These are phyloP conservation scores for Leptopilina myrica DNA, from an alignment of 2,888 invertebrate species.

Conservation along the genomic window DNA sequence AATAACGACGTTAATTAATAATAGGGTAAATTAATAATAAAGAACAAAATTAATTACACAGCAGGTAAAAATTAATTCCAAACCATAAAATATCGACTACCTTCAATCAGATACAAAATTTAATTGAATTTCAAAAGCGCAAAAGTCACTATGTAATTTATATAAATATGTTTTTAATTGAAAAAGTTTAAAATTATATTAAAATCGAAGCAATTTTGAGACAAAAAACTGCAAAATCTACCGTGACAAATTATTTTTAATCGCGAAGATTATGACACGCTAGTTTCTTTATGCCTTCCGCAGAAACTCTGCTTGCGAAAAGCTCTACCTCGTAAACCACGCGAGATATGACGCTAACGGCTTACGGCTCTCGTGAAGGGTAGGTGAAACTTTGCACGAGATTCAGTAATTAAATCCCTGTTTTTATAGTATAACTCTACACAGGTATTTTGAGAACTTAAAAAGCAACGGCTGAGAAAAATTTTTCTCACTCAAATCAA, in stretches of 20 bases:
- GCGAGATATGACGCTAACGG: slow-evolving; percentile 37
- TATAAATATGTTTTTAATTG: neutral
- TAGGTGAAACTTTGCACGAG: slow-evolving; percentile 34
- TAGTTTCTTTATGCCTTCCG: slow-evolving; percentile 35
- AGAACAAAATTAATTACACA: no score
- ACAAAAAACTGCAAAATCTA: slow-evolving; percentile 5
- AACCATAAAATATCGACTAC: no score
- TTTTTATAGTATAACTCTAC: slow-evolving; percentile 5
- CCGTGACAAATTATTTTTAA: slow-evolving; percentile 37
- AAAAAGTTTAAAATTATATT: neutral
- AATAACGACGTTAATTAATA: no score
- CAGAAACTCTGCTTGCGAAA: slow-evolving; percentile 32
- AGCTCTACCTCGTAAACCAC: slow-evolving; percentile 29
- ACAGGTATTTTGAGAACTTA: neutral
- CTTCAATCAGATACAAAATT: no score
- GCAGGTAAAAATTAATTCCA: no score
- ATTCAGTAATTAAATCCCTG: slow-evolving; percentile 34
- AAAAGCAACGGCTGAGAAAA: slow-evolving; percentile 1
- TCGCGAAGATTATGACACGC: slow-evolving; percentile 37
- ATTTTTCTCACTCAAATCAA: neutral
- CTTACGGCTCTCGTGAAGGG: slow-evolving; percentile 25
- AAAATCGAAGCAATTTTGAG: neutral
- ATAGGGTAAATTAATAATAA: no score
- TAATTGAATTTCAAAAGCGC: no score
- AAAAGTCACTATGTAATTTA: no score